phyloP scores from a whole-genome alignment of 1,140 invertebrate genomes.

The Pectinophora gossypiella region DNA sequence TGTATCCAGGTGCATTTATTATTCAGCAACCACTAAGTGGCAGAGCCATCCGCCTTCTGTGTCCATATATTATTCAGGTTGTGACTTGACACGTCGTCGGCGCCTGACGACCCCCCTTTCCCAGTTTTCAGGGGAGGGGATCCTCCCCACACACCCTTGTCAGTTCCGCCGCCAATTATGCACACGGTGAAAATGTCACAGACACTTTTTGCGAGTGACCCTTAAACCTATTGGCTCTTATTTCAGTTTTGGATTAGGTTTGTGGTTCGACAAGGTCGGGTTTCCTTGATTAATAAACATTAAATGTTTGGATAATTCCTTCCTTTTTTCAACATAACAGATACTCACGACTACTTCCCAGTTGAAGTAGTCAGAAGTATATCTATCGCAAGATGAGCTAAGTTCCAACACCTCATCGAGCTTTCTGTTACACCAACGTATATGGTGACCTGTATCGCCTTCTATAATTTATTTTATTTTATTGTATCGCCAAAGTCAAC shows the following conservation, averaged over 20 bases:
- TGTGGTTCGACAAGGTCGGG: not conserved
- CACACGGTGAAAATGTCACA: constrained; percentile 62
- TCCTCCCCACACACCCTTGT: constrained; percentile 17
- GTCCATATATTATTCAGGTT: constrained; percentile 61
- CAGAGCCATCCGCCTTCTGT: constrained; percentile 55
- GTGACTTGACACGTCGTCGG: constrained; percentile 67
- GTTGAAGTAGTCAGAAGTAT: too few species aligned
- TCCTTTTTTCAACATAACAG: too few species aligned
- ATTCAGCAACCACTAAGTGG: constrained; percentile 66
- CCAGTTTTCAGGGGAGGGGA: constrained; percentile 3
- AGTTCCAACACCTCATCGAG: too few species aligned
- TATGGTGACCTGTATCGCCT: too few species aligned
- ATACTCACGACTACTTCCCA: too few species aligned
- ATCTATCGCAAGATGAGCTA: too few species aligned
- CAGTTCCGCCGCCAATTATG: constrained; percentile 66
- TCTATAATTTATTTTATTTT: too few species aligned
- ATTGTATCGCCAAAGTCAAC: too few species aligned
- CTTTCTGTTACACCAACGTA: too few species aligned
- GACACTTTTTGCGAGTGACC: constrained; percentile 60
- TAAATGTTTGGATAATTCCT: too few species aligned
- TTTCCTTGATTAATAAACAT: too few species aligned
- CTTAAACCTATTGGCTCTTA: constrained; percentile 71
- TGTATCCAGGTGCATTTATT: constrained; percentile 53
- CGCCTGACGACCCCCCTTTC: constrained; percentile 37
- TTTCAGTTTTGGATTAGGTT: constrained; percentile 47